Percentiles rank a stretch among this genome's conserved stretches.
These are phyloP conservation scores for Heterodera schachtii DNA, from an alignment of 1,140 invertebrate genomes.

Conservation along the genomic window DNA sequence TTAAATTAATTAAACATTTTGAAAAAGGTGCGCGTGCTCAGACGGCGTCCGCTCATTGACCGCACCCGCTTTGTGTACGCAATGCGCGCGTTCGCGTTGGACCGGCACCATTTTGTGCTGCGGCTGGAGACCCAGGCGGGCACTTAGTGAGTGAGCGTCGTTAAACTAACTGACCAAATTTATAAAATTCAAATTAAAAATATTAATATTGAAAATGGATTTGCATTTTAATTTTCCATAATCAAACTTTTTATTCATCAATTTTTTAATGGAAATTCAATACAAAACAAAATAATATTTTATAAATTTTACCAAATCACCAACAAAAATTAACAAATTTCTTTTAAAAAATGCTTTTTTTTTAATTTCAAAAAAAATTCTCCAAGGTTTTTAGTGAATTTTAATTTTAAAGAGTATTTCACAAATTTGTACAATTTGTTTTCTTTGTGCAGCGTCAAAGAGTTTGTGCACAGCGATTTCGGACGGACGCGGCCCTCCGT, in stretches of 20 bases:
- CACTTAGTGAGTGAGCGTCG: background rate
- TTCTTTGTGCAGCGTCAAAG: slow-evolving; percentile 30
- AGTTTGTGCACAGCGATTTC: slow-evolving; percentile 70
- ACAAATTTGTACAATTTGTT: background rate
- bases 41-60: slow-evolving; percentile 59
- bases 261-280: slow-evolving; percentile 19
- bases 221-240: too few species aligned
- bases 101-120: slow-evolving; percentile 53
- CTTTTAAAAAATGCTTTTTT: background rate
- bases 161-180: too few species aligned
- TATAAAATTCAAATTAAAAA: too few species aligned
- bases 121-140: slow-evolving; percentile 12
- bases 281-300: slow-evolving; percentile 1
- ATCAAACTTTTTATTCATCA: slow-evolving; percentile 13
- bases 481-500: slow-evolving; percentile 68
- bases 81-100: slow-evolving; percentile 46
- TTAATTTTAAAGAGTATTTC: background rate
- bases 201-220: too few species aligned
- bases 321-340: background rate
- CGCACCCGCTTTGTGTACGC: slow-evolving; percentile 54
- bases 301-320: too few species aligned
- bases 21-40: slow-evolving; percentile 52
- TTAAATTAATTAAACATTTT: too few species aligned
- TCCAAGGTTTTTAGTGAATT: too few species aligned
- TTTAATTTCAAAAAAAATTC: too few species aligned